Evolutionary conservation across 2,888 invertebrate genomes (phyloP).

Genomic region (Tillus elongatus): DNA sequence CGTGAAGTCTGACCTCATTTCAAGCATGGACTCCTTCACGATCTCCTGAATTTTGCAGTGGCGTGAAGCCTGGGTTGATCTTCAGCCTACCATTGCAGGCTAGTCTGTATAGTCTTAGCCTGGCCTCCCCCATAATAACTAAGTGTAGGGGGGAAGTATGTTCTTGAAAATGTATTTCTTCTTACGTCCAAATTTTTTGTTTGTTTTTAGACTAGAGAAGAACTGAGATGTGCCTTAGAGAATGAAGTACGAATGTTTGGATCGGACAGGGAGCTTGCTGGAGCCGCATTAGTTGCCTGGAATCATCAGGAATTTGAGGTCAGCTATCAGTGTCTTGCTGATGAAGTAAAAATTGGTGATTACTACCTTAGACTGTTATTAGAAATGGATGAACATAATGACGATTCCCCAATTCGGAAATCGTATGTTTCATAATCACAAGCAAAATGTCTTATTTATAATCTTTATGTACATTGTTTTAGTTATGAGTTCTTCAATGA

Average conservation of each 20-base stretch:
- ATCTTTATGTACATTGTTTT: conserved; percentile 13
- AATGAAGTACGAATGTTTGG: conserved; percentile 86
- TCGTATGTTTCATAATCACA: conserved; percentile 60
- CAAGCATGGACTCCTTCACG: too few relatives aligned
- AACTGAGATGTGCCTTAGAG: conserved; percentile 83
- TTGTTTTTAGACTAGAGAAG: conserved; percentile 75
- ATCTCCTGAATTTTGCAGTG: too few relatives aligned
- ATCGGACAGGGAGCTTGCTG: conserved; percentile 81
- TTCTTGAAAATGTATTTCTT: too few relatives aligned
- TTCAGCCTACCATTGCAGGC: too few relatives aligned
- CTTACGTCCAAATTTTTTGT: conserved; percentile 7
- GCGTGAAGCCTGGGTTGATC: too few relatives aligned
- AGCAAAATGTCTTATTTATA: not conserved
- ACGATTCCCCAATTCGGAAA: conserved; percentile 78
- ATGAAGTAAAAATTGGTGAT: conserved; percentile 97
- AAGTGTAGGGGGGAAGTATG: too few relatives aligned
- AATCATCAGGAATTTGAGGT: conserved; percentile 97
- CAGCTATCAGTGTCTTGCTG: conserved; percentile 84
- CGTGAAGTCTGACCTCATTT: too few relatives aligned
- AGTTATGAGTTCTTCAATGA: conserved; percentile 97
- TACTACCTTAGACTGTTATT: conserved; percentile 91
- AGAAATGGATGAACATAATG: conserved; percentile 73
- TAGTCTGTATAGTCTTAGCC: too few relatives aligned
- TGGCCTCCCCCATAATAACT: too few relatives aligned
- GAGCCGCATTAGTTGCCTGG: conserved; percentile 80